phyloP scores from a whole-genome alignment of 2,888 invertebrate genomes.

The Spicauda simplicius region DNA sequence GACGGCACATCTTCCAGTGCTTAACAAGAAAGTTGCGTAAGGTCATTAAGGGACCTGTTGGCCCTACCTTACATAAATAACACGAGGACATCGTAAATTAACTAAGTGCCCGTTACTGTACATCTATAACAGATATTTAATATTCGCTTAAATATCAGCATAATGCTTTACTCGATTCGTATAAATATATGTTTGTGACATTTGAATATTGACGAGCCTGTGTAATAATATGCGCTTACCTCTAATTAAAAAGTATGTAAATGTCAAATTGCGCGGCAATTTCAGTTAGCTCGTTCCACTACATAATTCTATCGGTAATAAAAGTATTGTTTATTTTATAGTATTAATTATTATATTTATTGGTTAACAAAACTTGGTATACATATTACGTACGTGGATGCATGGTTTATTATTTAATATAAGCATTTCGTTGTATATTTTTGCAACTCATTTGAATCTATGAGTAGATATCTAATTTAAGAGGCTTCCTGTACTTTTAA shows the following conservation, averaged over 20 bases:
- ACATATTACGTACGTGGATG: too few species aligned
- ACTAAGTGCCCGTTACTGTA: slow-evolving; percentile 20
- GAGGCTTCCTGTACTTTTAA: neutral
- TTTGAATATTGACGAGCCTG: slow-evolving; percentile 24
- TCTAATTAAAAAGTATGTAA: slow-evolving; percentile 15
- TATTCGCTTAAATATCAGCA: slow-evolving; percentile 21
- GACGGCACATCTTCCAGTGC: slow-evolving; percentile 53
- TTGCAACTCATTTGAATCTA: neutral
- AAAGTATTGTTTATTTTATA: too few species aligned
- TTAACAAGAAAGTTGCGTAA: slow-evolving; percentile 60
- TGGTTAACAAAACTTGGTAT: neutral
- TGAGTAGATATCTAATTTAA: too few species aligned
- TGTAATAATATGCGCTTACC: slow-evolving; percentile 7
- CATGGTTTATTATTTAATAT: too few species aligned
- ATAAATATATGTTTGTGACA: slow-evolving; percentile 12
- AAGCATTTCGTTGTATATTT: neutral
- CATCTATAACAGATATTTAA: slow-evolving; percentile 31
- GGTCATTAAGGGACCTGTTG: slow-evolving; percentile 51
- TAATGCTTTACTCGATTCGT: slow-evolving; percentile 5
- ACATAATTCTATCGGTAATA: too few species aligned
- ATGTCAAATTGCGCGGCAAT: slow-evolving; percentile 24
- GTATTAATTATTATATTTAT: neutral
- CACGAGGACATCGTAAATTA: slow-evolving; percentile 53
- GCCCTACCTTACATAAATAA: slow-evolving; percentile 58
- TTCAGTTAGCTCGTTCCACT: neutral